These are phyloP conservation scores for Eudemis profundana DNA, from an alignment of 2,888 invertebrate genomes.

Conservation along the genomic window DNA sequence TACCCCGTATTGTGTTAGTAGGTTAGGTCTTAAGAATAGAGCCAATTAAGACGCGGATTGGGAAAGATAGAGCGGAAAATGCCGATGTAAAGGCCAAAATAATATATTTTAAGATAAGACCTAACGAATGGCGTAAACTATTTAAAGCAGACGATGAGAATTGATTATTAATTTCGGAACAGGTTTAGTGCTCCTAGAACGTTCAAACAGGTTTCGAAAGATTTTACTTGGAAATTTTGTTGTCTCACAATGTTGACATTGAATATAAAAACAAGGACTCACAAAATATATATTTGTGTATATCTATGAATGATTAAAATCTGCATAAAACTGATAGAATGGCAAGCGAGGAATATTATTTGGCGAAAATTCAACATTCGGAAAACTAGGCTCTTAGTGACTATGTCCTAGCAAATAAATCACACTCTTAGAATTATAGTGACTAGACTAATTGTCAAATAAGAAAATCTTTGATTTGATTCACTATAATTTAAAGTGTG, in stretches of 20 bases:
- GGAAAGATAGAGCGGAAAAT: conserved; percentile 19
- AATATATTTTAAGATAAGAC: conserved; percentile 28
- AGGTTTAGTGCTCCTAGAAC: neutral
- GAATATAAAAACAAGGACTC: neutral
- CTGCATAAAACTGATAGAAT: neutral
- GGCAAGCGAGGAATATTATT: too few relatives aligned
- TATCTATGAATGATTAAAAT: neutral
- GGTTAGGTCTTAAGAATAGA: conserved; percentile 30
- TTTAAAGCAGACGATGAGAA: conserved; percentile 7
- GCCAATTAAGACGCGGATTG: conserved; percentile 10
- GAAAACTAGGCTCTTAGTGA: too few relatives aligned
- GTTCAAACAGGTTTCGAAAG: neutral
- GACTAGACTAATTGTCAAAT: too few relatives aligned
- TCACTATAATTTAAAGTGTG: too few relatives aligned
- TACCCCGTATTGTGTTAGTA: conserved; percentile 31
- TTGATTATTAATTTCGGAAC: neutral
- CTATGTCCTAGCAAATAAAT: too few relatives aligned
- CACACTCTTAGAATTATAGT: too few relatives aligned
- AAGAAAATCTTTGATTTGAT: too few relatives aligned
- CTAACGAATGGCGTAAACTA: conserved; percentile 1
- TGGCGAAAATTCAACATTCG: too few relatives aligned
- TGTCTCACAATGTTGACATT: neutral
- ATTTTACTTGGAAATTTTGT: neutral
- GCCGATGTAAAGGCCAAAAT: conserved; percentile 10
- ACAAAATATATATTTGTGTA: neutral